phyloP scores from a whole-genome alignment of 2,888 invertebrate genomes.

The Sarcophaga caerulescens region DNA sequence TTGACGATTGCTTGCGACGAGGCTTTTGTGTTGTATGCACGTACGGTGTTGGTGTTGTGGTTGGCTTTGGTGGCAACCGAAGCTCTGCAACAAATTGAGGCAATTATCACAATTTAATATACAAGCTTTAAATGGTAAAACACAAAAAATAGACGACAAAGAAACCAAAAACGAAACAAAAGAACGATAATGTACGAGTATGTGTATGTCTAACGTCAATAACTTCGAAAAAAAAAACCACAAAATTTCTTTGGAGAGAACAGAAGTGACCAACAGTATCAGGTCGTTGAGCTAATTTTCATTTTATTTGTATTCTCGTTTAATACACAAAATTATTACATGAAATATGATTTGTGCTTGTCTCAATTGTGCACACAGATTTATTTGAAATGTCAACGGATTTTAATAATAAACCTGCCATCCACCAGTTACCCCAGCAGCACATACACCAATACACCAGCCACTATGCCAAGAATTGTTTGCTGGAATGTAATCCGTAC shows the following conservation, averaged over 20 bases:
- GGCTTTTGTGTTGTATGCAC: constrained; percentile 79
- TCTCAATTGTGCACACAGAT: neutral
- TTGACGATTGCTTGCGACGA: constrained; percentile 77
- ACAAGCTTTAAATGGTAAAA: constrained; percentile 20
- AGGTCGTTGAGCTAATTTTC: too few species aligned
- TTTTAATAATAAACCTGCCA: constrained; percentile 14
- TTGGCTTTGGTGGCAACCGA: constrained; percentile 80
- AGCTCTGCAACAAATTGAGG: constrained; percentile 79
- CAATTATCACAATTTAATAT: constrained; percentile 61
- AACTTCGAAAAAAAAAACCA: constrained; percentile 20
- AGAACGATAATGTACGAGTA: too few species aligned
- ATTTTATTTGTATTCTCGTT: neutral
- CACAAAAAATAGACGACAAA: neutral
- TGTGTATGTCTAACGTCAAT: neutral
- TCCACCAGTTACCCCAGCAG: constrained; percentile 15
- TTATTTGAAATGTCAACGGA: constrained; percentile 28
- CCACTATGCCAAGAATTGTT: too few species aligned
- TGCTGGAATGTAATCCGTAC: neutral
- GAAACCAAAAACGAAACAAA: constrained; percentile 16
- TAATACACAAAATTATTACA: constrained; percentile 5
- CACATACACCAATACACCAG: too few species aligned
- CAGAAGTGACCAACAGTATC: constrained; percentile 10
- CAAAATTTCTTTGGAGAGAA: constrained; percentile 18
- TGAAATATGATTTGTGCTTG: constrained; percentile 8
- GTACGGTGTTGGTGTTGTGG: constrained; percentile 79